These are phyloP conservation scores for Daubentonia madagascariensis DNA, from an alignment of 2,113 vertebrate species.

Conservation along the genomic window DNA sequence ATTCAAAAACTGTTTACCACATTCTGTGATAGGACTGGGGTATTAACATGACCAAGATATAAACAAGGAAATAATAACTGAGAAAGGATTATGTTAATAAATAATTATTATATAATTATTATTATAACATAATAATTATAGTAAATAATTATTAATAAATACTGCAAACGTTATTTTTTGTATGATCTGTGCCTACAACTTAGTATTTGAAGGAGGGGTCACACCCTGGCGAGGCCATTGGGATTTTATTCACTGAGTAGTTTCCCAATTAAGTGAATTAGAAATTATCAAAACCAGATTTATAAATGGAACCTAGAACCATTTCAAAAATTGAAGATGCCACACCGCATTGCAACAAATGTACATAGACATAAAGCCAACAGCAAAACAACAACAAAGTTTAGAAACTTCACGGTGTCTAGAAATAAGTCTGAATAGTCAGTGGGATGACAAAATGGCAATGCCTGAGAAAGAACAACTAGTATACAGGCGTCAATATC, in stretches of 20 bases:
- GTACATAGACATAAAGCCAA: background rate
- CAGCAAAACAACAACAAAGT: background rate
- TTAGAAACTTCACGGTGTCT: no score
- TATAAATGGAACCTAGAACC: background rate
- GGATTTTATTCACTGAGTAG: background rate
- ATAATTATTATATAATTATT: background rate
- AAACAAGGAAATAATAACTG: background rate
- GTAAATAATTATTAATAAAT: background rate
- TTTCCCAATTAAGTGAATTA: background rate
- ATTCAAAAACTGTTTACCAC: background rate
- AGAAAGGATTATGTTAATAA: background rate
- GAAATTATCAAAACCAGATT: background rate
- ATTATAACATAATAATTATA: background rate
- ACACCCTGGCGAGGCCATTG: accelerated
- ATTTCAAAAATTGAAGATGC: background rate
- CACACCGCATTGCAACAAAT: background rate
- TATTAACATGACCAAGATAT: background rate
- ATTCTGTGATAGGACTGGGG: background rate
- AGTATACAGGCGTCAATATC: no score
- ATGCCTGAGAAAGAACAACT: background rate
- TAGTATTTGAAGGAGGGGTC: background rate
- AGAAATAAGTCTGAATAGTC: background rate
- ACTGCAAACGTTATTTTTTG: background rate
- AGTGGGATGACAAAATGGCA: background rate
- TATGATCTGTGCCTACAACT: background rate